phyloP scores from a whole-genome alignment of 2,797 vertebrate genomes.

The Lophotriccus pileatus region DNA sequence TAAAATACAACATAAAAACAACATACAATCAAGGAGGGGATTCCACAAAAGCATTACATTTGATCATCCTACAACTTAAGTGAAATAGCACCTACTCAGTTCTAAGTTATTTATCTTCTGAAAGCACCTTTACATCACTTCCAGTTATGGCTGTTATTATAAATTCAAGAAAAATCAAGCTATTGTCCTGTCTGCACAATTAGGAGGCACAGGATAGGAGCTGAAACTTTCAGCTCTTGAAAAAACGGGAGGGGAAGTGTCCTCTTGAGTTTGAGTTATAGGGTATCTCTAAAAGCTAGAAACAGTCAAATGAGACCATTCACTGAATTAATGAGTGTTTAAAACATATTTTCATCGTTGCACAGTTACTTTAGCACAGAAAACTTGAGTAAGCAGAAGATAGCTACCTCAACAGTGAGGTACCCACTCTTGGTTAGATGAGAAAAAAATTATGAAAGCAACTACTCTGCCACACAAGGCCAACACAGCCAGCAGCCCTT shows the following conservation, averaged over 20 bases:
- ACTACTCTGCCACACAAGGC: background rate
- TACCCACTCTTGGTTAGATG: background rate
- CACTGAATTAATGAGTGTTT: background rate
- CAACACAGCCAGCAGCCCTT: background rate
- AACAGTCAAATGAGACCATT: background rate
- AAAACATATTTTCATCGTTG: background rate
- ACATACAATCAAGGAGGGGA: too few species aligned
- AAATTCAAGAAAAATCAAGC: background rate
- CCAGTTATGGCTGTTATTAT: background rate
- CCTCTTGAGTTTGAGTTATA: background rate
- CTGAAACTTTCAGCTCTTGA: background rate
- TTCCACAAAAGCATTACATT: background rate
- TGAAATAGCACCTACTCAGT: background rate
- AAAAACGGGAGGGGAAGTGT: background rate
- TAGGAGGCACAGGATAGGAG: background rate
- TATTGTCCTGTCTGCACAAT: background rate
- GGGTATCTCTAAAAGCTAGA: background rate
- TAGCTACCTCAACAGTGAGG: background rate
- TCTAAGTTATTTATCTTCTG: background rate
- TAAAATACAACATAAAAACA: background rate
- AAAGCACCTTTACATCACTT: background rate
- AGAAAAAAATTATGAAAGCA: background rate
- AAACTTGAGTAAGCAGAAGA: background rate
- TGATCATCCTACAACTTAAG: background rate
- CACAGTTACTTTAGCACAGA: background rate